Evolutionary conservation across 2,888 invertebrate genomes (phyloP).

Genomic region (Pammene fasciana): DNA sequence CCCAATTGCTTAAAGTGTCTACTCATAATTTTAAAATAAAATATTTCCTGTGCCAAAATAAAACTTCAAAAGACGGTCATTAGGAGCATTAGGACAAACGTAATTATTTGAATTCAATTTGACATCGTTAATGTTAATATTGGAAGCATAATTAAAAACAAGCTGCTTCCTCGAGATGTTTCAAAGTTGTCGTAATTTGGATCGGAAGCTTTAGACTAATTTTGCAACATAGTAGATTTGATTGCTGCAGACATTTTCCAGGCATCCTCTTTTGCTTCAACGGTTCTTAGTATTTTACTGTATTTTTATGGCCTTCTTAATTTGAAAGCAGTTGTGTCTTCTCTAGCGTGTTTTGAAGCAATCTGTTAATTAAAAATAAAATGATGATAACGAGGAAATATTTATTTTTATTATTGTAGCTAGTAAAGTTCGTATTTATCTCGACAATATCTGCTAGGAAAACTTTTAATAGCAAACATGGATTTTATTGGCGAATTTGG

Average conservation of each 20-base stretch:
- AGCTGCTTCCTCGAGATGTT: conserved; percentile 15
- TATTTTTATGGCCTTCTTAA: conserved; percentile 39
- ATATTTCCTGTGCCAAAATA: conserved; percentile 12
- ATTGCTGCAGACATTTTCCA: conserved; percentile 40
- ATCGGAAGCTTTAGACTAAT: conserved; percentile 34
- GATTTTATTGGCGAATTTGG: not conserved
- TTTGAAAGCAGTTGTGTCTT: conserved; percentile 34
- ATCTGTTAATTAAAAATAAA: conserved; percentile 11
- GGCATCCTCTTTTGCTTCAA: conserved; percentile 40
- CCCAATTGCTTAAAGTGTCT: not conserved
- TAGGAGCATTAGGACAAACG: conserved; percentile 19
- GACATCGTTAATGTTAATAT: conserved; percentile 28
- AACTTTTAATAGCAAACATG: not conserved
- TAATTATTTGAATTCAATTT: conserved; percentile 23
- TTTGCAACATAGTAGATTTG: conserved; percentile 42
- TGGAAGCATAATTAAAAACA: conserved; percentile 30
- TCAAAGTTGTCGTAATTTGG: conserved; percentile 35
- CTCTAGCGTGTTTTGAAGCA: conserved; percentile 24
- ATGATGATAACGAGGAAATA: not conserved
- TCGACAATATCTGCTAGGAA: not conserved
- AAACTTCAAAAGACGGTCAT: conserved; percentile 24
- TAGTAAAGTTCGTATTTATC: too few species aligned
- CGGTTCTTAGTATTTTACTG: conserved; percentile 35
- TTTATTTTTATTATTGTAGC: not conserved
- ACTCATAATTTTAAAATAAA: not conserved